Base-by-base conservation (phyloP, 1,140 invertebrate genomes). In the Acromyrmex heyeri region DNA sequence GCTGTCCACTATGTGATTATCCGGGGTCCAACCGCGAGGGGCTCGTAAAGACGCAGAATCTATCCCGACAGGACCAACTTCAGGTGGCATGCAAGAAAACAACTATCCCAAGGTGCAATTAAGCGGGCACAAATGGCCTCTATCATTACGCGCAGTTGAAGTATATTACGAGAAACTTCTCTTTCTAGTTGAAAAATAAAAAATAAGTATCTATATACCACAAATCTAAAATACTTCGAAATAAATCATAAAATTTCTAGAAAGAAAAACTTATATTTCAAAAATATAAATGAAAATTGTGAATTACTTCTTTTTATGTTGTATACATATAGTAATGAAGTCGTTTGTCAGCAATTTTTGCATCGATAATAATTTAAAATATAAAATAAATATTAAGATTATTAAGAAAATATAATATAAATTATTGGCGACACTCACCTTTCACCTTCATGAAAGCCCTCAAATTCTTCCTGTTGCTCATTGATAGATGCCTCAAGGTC, bases 381-480 rank as follows among this genome's bases (percentile, higher is more conserved):
- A 44, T 44, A 44, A 44, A 44, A 44, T 44, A 44, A 44, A 44
- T 44, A 44, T 44, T 44, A 10, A 10, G 38, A 44, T 10, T 44
- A 44, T 44, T 44, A 10, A 10, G 38, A 12, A 44, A 12, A 44
- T 10, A 50, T 6, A 48, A 81, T 67, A 34, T 48, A 16, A 2
- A 30, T 82, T n/a, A 7, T 38, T 30, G 10, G 24, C 18, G 55
- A 67, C 97, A 97, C 97, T 98, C 95, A 99, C 99, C 98, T 99
- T 93, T 97, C 76, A 34, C 61, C 76, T 65, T 78, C 97, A 94
- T 98, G 97, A 92, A 99, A 98, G 87, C 98, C 98, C 94, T 99
- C 99, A 91, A 99, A 97, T 94, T 99, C 99, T 93, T 99, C 99
- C 87, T 98, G 97, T 94, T 99, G 99, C 95, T 99, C 99, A 91